A percentile compares a stretch with the other conserved stretches of the same genome.
Conservation (phyloP, 2,888 invertebrate species). For the Acanthococcus lagerstroemiae region DNA sequence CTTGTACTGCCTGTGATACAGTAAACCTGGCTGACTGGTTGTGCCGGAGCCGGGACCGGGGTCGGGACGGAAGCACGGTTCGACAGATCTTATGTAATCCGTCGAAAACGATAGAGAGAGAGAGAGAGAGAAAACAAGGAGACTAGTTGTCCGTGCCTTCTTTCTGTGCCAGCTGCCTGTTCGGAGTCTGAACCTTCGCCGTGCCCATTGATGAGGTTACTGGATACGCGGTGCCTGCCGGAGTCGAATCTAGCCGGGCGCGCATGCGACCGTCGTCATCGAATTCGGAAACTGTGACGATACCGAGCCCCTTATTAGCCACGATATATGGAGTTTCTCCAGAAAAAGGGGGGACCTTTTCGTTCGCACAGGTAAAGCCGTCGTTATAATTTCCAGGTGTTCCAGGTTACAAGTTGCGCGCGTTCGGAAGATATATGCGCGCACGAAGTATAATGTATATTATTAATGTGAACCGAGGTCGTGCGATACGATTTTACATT, state of each 20-base stretch:
- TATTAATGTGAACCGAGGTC: constrained; percentile 1
- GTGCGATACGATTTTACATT: constrained; percentile 27
- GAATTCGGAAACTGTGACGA: background rate
- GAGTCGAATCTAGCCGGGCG: too few relatives aligned
- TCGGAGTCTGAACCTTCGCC: too few relatives aligned
- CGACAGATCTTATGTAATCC: constrained; percentile 5
- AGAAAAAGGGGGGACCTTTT: background rate
- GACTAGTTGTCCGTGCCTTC: background rate
- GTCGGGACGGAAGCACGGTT: constrained; percentile 16
- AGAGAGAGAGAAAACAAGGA: background rate
- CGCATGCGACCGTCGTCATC: background rate
- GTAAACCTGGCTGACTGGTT: background rate
- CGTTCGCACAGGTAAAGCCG: constrained; percentile 6
- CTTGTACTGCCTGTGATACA: too few relatives aligned
- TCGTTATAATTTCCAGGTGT: constrained; percentile 27
- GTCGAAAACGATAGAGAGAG: background rate
- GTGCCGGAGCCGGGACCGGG: constrained; percentile 5
- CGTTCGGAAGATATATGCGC: background rate
- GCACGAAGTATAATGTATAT: background rate
- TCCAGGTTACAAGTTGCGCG: constrained; percentile 21
- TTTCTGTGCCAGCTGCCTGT: background rate
- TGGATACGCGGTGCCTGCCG: too few relatives aligned
- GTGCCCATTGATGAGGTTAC: too few relatives aligned
- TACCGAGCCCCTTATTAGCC: constrained; percentile 1
- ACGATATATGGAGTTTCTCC: background rate